Conservation (phyloP, 2,797 vertebrate species). For the Capromys pilorides region DNA sequence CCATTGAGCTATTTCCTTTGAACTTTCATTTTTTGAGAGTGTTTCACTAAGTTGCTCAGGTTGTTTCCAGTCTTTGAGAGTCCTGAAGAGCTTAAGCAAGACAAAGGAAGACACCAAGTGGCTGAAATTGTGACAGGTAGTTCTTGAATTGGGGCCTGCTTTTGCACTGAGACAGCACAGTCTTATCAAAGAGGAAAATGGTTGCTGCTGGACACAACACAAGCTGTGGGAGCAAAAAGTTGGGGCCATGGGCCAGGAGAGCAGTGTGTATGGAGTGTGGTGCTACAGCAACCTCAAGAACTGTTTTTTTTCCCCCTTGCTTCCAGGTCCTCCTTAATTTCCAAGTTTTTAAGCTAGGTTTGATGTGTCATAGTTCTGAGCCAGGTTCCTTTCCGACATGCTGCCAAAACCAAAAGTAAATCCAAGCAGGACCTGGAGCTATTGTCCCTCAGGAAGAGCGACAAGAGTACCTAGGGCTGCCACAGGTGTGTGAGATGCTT, state of each 20-base stretch:
- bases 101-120: not conserved
- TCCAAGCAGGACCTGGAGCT: conserved; percentile 83
- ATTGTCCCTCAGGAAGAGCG: conserved; percentile 80
- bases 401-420: conserved; percentile 93
- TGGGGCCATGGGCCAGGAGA: conserved; percentile 13
- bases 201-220: conserved; percentile 59
- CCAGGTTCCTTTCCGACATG: conserved; percentile 97
- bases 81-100: conserved; percentile 13
- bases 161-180: conserved; percentile 64
- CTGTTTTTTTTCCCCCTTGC: conserved; percentile 95
- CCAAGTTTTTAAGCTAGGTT: conserved; percentile 95
- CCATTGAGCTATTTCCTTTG: not conserved
- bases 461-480: conserved; percentile 59
- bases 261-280: conserved; percentile 49
- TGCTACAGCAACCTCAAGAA: conserved; percentile 72
- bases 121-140: not conserved
- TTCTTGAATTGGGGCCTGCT: conserved; percentile 21
- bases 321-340: conserved; percentile 96
- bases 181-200: conserved; percentile 54
- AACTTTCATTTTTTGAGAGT: not conserved
- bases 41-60: not conserved
- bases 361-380: conserved; percentile 97
- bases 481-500: too few species aligned
- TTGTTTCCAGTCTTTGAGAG: conserved; percentile 53
- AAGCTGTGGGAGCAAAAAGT: conserved; percentile 55